Evolutionary conservation across 2,113 vertebrate genomes (phyloP).

Genomic region (Crotalus tigris): DNA sequence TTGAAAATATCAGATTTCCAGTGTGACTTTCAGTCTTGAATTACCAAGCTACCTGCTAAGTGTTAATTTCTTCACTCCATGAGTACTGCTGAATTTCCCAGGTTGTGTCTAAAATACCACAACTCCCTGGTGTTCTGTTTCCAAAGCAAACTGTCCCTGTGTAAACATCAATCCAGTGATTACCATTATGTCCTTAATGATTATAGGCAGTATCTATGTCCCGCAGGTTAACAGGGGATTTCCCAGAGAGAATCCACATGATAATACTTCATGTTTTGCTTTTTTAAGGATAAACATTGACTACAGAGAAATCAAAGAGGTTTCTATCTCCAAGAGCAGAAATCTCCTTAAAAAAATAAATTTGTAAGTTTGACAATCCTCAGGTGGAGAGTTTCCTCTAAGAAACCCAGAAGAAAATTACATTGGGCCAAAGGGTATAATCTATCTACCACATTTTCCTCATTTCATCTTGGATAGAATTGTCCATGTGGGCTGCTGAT

Average conservation of each 20-base stretch:
- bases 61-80: not conserved
- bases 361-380: not conserved
- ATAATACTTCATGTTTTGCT: not conserved
- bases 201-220: not conserved
- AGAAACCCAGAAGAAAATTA: not conserved
- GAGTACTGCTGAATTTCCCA: constrained; percentile 1
- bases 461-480: not conserved
- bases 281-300: not conserved
- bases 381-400: not conserved
- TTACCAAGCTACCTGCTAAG: not conserved
- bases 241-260: not conserved
- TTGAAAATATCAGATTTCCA: not conserved
- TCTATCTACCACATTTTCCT: not conserved
- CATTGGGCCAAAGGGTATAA: not conserved
- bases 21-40: not conserved
- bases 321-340: not conserved
- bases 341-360: not conserved
- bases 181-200: not conserved
- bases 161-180: not conserved
- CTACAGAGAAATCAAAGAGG: not conserved
- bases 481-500: not conserved
- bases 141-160: not conserved
- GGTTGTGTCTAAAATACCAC: not conserved
- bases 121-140: not conserved
- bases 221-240: not conserved